These are phyloP conservation scores for Danaus chrysippus DNA, from an alignment of 2,888 invertebrate species.

Conservation along the genomic window DNA sequence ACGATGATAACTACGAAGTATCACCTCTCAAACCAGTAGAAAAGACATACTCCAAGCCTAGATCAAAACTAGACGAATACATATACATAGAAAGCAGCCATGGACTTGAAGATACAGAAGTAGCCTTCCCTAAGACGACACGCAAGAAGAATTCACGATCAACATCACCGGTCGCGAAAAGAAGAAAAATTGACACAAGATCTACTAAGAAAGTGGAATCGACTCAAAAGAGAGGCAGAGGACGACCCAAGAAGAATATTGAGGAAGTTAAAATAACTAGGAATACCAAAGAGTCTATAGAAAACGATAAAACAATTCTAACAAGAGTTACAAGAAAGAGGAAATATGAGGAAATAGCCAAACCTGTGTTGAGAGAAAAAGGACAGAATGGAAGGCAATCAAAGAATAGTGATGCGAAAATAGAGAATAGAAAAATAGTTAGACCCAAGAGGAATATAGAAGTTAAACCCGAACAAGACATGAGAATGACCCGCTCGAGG, in stretches of 20 bases:
- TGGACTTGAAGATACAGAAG: constrained; percentile 59
- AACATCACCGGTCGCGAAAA: constrained; percentile 61
- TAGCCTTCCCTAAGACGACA: constrained; percentile 57
- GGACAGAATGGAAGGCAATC: constrained; percentile 61
- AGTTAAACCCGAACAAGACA: constrained; percentile 42
- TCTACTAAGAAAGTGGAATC: constrained; percentile 43
- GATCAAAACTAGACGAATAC: constrained; percentile 66
- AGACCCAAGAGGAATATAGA: constrained; percentile 43
- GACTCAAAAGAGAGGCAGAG: constrained; percentile 38
- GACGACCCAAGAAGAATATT: constrained; percentile 32
- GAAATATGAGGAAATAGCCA: constrained; percentile 53
- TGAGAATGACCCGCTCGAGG: constrained; percentile 63
- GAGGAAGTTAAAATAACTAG: constrained; percentile 38
- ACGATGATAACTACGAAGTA: constrained; percentile 52
- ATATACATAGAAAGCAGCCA: constrained; percentile 67
- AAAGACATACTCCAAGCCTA: constrained; percentile 64
- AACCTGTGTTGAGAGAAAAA: constrained; percentile 67
- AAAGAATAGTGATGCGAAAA: constrained; percentile 36
- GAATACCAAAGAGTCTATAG: constrained; percentile 66
- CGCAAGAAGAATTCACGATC: constrained; percentile 50
- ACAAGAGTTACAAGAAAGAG: constrained; percentile 58
- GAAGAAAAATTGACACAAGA: constrained; percentile 58
- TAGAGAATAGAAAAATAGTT: constrained; percentile 47
- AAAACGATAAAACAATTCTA: constrained; percentile 58
- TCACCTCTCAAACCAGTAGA: constrained; percentile 65